These are phyloP conservation scores for Latrodectus elegans DNA, from an alignment of 2,888 invertebrate species.

Conservation along the genomic window DNA sequence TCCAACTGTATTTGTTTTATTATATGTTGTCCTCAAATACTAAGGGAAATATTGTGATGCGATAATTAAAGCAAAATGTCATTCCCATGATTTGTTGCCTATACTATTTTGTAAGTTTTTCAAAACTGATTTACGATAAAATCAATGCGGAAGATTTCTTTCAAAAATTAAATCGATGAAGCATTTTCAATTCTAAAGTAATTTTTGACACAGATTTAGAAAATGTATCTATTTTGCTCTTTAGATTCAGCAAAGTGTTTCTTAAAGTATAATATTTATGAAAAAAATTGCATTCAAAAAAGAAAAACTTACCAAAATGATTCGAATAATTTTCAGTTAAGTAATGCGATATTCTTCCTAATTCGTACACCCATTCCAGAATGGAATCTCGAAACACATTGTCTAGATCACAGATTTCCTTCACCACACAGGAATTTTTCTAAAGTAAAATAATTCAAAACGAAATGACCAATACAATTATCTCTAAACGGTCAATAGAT, in stretches of 20 bases:
- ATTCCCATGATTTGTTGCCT: too few species aligned
- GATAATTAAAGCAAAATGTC: too few species aligned
- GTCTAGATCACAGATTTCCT: not conserved
- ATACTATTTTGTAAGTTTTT: too few species aligned
- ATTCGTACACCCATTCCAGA: conserved; percentile 16
- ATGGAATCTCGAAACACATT: not conserved
- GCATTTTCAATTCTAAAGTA: not conserved
- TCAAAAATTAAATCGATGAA: not conserved
- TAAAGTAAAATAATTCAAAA: not conserved
- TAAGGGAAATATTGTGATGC: too few species aligned
- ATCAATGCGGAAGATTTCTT: not conserved
- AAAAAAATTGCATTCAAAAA: not conserved
- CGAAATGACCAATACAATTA: not conserved
- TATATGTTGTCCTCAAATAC: too few species aligned
- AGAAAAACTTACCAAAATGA: conserved; percentile 52
- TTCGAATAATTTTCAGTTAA: conserved; percentile 41
- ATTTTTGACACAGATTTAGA: not conserved
- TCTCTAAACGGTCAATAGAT: not conserved
- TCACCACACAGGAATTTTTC: not conserved
- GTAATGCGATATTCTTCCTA: conserved; percentile 38
- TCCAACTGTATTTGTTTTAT: too few species aligned
- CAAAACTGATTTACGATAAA: too few species aligned
- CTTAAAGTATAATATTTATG: not conserved
- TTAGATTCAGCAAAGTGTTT: not conserved
- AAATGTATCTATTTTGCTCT: not conserved